phyloP scores from a whole-genome alignment of 2,797 vertebrate species.

The Trachops cirrhosus region DNA sequence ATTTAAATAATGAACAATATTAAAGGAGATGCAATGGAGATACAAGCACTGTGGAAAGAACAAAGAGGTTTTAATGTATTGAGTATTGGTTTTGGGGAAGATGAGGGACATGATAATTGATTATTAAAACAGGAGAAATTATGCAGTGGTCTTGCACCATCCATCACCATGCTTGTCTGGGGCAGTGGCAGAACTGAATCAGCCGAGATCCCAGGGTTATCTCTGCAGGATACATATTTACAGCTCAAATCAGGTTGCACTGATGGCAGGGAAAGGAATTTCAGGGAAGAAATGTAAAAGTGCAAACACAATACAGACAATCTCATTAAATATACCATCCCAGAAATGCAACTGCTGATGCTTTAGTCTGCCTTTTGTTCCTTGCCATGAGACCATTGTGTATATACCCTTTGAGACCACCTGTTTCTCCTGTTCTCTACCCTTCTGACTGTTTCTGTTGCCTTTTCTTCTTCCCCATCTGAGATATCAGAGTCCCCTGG shows the following conservation, averaged over 20 bases:
- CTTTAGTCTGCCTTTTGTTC: constrained; percentile 3
- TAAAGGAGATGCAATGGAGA: constrained; percentile 50
- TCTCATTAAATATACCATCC: constrained; percentile 47
- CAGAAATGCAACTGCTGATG: not conserved
- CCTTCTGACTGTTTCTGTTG: not conserved
- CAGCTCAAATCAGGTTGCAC: constrained; percentile 63
- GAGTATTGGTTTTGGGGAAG: constrained; percentile 44
- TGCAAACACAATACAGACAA: constrained; percentile 39
- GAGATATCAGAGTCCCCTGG: too few relatives aligned
- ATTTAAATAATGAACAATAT: constrained; percentile 57
- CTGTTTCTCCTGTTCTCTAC: not conserved
- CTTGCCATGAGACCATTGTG: not conserved
- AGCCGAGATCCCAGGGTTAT: constrained; percentile 13
- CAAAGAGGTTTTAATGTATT: constrained; percentile 47
- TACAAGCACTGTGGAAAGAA: constrained; percentile 59
- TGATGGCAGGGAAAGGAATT: constrained; percentile 61
- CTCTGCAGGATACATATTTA: constrained; percentile 59
- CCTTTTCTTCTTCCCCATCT: rapidly evolving
- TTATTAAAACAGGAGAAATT: constrained; percentile 54
- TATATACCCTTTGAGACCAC: not conserved
- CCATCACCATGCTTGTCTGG: not conserved
- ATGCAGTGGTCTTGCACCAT: not conserved
- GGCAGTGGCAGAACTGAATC: not conserved
- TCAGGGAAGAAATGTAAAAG: constrained; percentile 62
- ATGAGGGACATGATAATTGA: constrained; percentile 47